phyloP scores from a whole-genome alignment of 2,113 vertebrate genomes.

The Larimichthys crocea region DNA sequence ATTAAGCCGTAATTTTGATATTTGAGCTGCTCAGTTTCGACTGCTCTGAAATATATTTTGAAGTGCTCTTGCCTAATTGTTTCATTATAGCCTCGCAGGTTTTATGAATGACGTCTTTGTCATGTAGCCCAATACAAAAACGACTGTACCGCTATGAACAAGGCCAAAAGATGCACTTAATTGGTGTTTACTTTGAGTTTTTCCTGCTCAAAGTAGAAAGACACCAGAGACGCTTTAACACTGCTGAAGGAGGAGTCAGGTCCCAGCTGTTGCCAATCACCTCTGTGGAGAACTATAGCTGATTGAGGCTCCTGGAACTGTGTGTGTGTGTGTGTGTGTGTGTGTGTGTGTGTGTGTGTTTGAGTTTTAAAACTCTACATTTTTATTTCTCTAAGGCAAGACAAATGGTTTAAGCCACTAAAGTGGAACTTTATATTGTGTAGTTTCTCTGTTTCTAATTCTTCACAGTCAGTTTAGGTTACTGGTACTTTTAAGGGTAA shows the following conservation, averaged over 20 bases:
- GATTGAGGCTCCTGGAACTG: slow-evolving; percentile 49
- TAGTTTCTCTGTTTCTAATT: slow-evolving; percentile 68
- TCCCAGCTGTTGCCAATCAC: slow-evolving; percentile 70
- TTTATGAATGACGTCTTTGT: slow-evolving; percentile 60
- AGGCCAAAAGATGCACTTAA: slow-evolving; percentile 38
- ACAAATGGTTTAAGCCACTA: slow-evolving; percentile 60
- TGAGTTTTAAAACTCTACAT: slow-evolving; percentile 61
- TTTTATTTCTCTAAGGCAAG: slow-evolving; percentile 67
- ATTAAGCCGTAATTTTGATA: slow-evolving; percentile 64
- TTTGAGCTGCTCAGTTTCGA: slow-evolving; percentile 52
- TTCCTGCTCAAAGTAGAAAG: slow-evolving; percentile 54
- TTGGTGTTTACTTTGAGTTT: slow-evolving; percentile 53
- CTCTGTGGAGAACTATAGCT: slow-evolving; percentile 39
- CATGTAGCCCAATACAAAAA: slow-evolving; percentile 38
- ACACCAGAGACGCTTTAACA: slow-evolving; percentile 36
- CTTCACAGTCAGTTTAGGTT: slow-evolving; percentile 76
- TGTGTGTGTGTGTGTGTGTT: slow-evolving; percentile 35
- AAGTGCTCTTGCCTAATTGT: slow-evolving; percentile 56
- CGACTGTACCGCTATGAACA: slow-evolving; percentile 22
- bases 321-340: slow-evolving; percentile 12
- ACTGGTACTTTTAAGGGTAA: slow-evolving; percentile 69
- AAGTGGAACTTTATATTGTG: slow-evolving; percentile 61
- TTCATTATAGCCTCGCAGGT: slow-evolving; percentile 40
- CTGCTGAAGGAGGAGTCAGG: slow-evolving; percentile 53
- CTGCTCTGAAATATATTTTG: slow-evolving; percentile 37